Evolutionary conservation across 2,888 invertebrate genomes (phyloP), one percentile per base, ranked within the genome.

Genomic region (Notodonta dromedarius): DNA sequence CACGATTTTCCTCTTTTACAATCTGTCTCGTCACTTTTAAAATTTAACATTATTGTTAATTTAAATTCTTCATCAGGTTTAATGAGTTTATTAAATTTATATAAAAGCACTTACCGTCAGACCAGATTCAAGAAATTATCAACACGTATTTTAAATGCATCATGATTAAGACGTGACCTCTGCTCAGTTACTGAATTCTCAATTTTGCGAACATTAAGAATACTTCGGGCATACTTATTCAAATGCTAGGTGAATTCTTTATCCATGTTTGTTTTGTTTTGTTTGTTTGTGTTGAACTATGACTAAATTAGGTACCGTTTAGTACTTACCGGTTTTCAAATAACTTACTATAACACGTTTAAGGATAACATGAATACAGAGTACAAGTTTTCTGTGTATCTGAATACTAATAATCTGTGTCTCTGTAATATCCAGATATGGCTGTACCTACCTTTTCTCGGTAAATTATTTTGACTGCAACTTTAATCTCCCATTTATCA

Each of bases 171-270:
- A 57, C 51, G 39, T 63, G 75, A 79, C 78, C 77, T 80, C 74
- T 67, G 59, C 63, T 59, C 66, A 73, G 66, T 74, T 72, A 70
- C 76, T 73, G 76, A 66, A 67, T 73, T 74, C 66, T 63, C 58
- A 59, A 62, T 57, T 66, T 53, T 42, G 48, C n/a, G 13, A 32
- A n/a, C 32, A 62, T 66, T 35, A 61, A 72, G 74, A 0, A 42
- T 11, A 69, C 52, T 58, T 48, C 2, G 24, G 11, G 51, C 2
- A 51, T 51, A 24, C 11, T 51, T 24, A 11, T 24, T 51, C 8
- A 24, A 8, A 24, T 51, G 24, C 7, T 6, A 24, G 2, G 13
- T 48, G 0, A 14, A 46, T 13, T 5, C 46, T 46, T 13, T 46
- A 0, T 3, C 14, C 1, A 14, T 48, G n/a, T 8, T 5, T n/a